Base-by-base conservation (phyloP, 92 coral and sea anemone species). In the Umimayanthus chanpuru region DNA sequence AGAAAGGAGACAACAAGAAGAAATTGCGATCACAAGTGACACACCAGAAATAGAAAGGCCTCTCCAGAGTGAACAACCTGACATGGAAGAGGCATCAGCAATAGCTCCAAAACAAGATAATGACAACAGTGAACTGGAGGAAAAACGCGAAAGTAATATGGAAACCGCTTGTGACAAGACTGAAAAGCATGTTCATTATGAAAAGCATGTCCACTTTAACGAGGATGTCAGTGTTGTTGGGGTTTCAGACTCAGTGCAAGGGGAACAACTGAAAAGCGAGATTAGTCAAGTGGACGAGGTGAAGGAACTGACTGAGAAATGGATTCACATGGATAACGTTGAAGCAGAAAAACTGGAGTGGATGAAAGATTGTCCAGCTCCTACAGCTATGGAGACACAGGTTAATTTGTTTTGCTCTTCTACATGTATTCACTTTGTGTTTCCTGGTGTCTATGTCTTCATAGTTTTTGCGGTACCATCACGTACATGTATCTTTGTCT, bases 241-340 rank as follows among this genome's bases (percentile, higher is more conserved):
- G 30, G 77, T 32, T 44, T 49, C 87, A 47, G 26, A 44, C 41
- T 44, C 77, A 4, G 3, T 26, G 15, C 77, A 70, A 50, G 87
- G 9, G 26, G 20, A 44, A 29, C 73, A 50, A 30, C 70, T 84
- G 10, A 86, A 38, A 1, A 64, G 23, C 15, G 77, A 53, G 49
- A 38, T 28, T 47, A 86, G 76, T 25, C 29, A 71, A 6, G 74
- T 82, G 40, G 73, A 73, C 11, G 90, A 80, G 64, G 92, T 86
- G 39, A 88, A 91, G 70, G 85, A 94, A 23, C 80, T 92, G 68
- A 79, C 96, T 8, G 88, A 81, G 55, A 90, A 93, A 39, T 95
- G 98, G 99, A 85, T 97, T 87, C 95, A 97, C 90, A 97, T 97
- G 99, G 96, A 92, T 78, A 90, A 89, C 0, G 81, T 95, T 81